Base-by-base conservation (phyloP, 2,797 vertebrate genomes). In the Argya squamiceps region DNA sequence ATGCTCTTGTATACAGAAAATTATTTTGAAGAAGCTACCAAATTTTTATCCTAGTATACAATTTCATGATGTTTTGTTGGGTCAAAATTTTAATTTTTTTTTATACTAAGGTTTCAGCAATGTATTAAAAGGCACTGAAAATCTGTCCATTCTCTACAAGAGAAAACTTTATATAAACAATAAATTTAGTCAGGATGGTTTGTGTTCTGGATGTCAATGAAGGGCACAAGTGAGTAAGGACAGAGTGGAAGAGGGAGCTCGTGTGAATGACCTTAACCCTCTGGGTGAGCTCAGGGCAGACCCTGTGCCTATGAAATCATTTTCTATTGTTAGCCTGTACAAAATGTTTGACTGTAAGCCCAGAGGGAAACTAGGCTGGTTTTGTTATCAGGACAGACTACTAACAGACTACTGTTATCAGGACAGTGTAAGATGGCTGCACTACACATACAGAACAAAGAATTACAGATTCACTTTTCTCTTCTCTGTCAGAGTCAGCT, bases 281-380 rank as follows among this genome's bases (percentile, higher is more conserved):
- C 73, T 73, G 91, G 63, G 56, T 97, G 95, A 95, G 89, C 76
- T 96, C 88, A 96, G 96, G 76, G 77, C 75, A 89, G 71, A 86
- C 46, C 75, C 83, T 75, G 68, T 92, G 88, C 64, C 90, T 93
- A 39, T 97, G 97, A 97, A 96, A 96, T 96, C 18, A 97, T 95
- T 92, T 93, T 87, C 94, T 96, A 89, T 96, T 96, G 86, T 97
- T 96, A 96, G 95, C 49, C 56, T 87, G 65, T 52, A 92, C 75
- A 96, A 94, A 94, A 93, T 82, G 24, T 82, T 96, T 96, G 93
- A 95, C 93, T 94, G 84, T 70, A 92, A 96, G 91, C 92, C 91
- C 73, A 62, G 63, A 90, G 49, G 3, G 4, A 80, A 92, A 75
- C 41, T 64, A 93, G 52, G 27, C n/a, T 93, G 59, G 2, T 93